Percentiles rank a stretch among this genome's conserved stretches.
Conservation (phyloP, 2,113 vertebrate species). For the Mugil cephalus region DNA sequence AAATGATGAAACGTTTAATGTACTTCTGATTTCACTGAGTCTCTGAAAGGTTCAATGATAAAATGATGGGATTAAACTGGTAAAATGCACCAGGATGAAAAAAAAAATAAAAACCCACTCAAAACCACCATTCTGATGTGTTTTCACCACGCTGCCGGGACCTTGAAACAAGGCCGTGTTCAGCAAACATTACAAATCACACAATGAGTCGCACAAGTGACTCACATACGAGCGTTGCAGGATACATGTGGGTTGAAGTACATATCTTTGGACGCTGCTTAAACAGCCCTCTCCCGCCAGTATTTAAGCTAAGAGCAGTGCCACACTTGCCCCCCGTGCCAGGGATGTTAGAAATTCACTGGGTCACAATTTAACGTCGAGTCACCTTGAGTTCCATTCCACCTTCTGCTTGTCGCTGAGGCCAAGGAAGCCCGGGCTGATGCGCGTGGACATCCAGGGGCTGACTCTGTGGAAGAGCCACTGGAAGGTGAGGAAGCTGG, state of each 20-base stretch:
- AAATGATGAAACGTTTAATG: too few species aligned
- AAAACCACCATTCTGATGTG: not conserved
- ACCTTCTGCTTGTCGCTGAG: conserved; percentile 93
- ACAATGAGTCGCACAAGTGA: conserved; percentile 1
- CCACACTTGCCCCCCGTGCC: not conserved
- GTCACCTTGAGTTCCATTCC: conserved; percentile 99
- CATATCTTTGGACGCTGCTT: conserved; percentile 1
- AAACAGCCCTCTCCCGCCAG: not conserved
- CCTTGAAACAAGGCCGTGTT: not conserved
- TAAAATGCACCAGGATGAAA: too few species aligned
- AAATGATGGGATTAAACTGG: too few species aligned
- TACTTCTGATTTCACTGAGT: too few species aligned
- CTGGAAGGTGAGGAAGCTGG: conserved; percentile 93
- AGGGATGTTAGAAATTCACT: not conserved
- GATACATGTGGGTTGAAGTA: conserved; percentile 28
- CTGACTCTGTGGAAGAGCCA: conserved; percentile 93
- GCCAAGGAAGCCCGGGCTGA: conserved; percentile 88
- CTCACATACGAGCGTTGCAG: conserved; percentile 28
- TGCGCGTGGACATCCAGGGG: conserved; percentile 87
- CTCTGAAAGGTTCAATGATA: too few species aligned
- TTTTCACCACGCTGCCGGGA: not conserved
- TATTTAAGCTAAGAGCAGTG: not conserved
- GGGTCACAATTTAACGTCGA: not conserved
- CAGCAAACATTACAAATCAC: conserved; percentile 13
- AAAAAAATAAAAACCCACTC: not conserved